These are phyloP conservation scores for Phenganax marumi DNA, from an alignment of 92 coral and sea anemone genomes.

Conservation along the genomic window DNA sequence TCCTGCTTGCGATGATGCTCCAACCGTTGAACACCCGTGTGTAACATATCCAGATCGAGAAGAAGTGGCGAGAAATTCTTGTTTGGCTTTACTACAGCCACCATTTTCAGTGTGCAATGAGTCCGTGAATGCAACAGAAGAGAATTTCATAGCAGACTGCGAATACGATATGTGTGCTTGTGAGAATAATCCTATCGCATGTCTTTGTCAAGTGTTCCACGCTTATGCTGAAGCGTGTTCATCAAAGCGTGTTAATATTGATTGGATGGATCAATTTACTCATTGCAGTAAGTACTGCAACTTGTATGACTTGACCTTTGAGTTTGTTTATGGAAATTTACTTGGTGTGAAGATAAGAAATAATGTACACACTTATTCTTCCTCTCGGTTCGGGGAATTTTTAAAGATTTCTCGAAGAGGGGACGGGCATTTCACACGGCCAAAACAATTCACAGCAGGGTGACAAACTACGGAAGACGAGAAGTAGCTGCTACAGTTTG, in stretches of 20 bases:
- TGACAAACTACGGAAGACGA: no score
- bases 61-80: background rate
- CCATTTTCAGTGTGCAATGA: constrained; percentile 24
- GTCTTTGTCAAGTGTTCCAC: constrained; percentile 24
- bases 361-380: no score
- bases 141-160: constrained; percentile 22
- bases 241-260: background rate
- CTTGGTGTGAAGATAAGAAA: no score
- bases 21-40: constrained; percentile 21
- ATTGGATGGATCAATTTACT: constrained; percentile 16
- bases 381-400: no score
- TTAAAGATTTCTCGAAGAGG: no score
- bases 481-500: no score
- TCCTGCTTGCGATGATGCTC: constrained; percentile 4
- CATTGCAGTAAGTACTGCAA: constrained; percentile 1
- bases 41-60: background rate
- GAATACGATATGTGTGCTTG: constrained; percentile 48
- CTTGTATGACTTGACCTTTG: no score
- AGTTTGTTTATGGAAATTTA: no score
- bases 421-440: no score
- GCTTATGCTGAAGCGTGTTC: constrained; percentile 17
- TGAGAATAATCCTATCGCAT: constrained; percentile 15
- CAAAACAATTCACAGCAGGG: no score
- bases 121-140: constrained; percentile 32
- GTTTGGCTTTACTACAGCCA: constrained; percentile 4